Base-by-base conservation (phyloP, 2,113 vertebrate species). In the Cyprinus carpio region DNA sequence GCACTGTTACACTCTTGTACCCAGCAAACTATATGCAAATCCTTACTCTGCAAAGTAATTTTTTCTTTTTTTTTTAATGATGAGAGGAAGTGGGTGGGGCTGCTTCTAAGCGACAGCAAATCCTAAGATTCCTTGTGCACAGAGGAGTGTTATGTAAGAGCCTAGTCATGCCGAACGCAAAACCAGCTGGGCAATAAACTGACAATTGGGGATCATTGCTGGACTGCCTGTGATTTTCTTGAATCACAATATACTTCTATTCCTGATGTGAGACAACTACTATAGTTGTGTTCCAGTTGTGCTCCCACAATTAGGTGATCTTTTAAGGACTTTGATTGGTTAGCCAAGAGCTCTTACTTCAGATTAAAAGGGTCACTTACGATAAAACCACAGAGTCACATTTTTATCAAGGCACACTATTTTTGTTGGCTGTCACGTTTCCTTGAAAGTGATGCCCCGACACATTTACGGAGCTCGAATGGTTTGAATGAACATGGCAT, bases 71-170 rank as follows among this genome's bases (percentile, higher is more conserved):
- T 20, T 40, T 64, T 20, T 40, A 82, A 27, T 25, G 20, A 46
- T 6, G 5, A 0, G 27, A 82, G 25, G 60, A 51, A 31, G 31
- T 0, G 40, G 27, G 8, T 40, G 72, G 40, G 40, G 25, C 25
- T 78, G 76, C 1, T 43, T 15, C 15, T 20, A 20, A 27, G 16
- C 9, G 1, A 43, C 7, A 15, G 64, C n/a, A 58, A 40, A 15
- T 37, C 20, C 72, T 76, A 34, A 51, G 75, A 51, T 60, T 76
- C 56, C 25, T 64, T 13, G 43, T 23, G 40, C 74, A 76, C 37
- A 51, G 83, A 76, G 58, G 58, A 18, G 74, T 1, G 0, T 77
- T 84, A 84, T 76, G 74, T 84, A 84, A 77, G 37, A 51, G 43
- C 37, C 11, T 37, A 65, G 58, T n/a, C 56, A 76, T 77, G 72